These are phyloP conservation scores for Hoplodrina ambigua DNA, from an alignment of 2,888 invertebrate genomes.

Conservation along the genomic window DNA sequence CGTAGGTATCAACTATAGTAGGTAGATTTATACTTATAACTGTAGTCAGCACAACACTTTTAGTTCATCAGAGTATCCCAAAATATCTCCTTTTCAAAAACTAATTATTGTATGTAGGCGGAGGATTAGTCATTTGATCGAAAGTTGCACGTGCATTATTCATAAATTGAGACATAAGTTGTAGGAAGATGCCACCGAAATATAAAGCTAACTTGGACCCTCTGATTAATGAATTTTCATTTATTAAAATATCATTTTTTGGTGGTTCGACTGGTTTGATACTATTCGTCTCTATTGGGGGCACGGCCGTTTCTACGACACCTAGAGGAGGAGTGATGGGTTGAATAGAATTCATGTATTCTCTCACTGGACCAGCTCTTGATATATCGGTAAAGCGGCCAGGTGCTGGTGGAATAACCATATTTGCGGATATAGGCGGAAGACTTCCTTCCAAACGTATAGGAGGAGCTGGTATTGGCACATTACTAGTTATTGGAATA, in stretches of 20 bases:
- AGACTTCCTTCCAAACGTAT: slow-evolving; percentile 31
- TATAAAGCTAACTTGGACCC: slow-evolving; percentile 76
- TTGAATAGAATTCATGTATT: slow-evolving; percentile 56
- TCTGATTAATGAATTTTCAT: slow-evolving; percentile 57
- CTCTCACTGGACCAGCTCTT: slow-evolving; percentile 57
- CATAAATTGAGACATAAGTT: slow-evolving; percentile 78
- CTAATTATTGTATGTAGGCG: slow-evolving; percentile 50
- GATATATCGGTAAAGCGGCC: slow-evolving; percentile 65
- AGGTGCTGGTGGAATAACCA: slow-evolving; percentile 50
- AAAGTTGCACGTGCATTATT: slow-evolving; percentile 73
- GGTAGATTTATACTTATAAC: background rate
- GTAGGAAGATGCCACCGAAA: slow-evolving; percentile 79
- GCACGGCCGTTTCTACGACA: slow-evolving; percentile 28
- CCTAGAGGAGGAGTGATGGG: slow-evolving; percentile 17
- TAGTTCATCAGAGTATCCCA: background rate
- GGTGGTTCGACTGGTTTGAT: slow-evolving; percentile 34
- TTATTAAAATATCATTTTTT: slow-evolving; percentile 33
- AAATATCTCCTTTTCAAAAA: background rate
- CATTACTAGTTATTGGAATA: slow-evolving; percentile 6
- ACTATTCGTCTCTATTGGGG: slow-evolving; percentile 21
- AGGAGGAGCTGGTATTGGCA: slow-evolving; percentile 19
- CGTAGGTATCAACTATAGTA: background rate
- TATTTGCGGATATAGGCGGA: slow-evolving; percentile 56
- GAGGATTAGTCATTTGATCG: slow-evolving; percentile 70
- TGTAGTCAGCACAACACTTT: background rate